Conservation (phyloP, 1,140 invertebrate species). For the Mesaphorura yosii region DNA sequence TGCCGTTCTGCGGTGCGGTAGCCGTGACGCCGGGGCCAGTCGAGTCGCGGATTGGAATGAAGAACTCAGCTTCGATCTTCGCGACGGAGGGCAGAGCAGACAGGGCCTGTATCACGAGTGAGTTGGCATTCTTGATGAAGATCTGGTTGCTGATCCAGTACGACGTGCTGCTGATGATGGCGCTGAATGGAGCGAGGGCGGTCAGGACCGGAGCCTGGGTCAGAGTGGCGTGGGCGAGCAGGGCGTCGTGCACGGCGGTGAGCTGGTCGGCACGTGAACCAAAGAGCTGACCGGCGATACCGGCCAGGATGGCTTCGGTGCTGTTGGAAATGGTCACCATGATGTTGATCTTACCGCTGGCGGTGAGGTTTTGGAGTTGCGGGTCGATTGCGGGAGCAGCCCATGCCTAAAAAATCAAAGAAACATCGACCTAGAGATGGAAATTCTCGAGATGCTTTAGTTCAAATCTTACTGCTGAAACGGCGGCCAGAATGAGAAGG, state of each 20-base stretch:
- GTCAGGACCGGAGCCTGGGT: neutral
- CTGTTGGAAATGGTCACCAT: neutral
- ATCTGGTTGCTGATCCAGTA: slow-evolving; percentile 16
- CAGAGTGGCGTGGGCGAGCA: neutral
- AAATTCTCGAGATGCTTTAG: no score
- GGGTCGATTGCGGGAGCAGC: no score
- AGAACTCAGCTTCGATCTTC: neutral
- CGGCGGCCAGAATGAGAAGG: no score
- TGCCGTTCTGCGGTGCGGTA: neutral
- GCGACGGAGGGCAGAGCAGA: neutral
- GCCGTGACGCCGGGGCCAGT: neutral
- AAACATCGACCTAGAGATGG: no score
- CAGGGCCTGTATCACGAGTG: neutral
- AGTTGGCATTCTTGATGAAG: neutral
- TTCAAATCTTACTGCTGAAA: no score
- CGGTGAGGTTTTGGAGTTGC: neutral
- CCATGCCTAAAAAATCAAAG: no score
- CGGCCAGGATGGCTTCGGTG: neutral
- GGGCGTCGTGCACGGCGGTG: neutral
- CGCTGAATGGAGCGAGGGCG: neutral
- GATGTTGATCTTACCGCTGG: neutral
- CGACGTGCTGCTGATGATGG: neutral
- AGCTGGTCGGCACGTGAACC: neutral
- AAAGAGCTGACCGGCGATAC: neutral
- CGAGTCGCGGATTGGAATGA: neutral